Evolutionary conservation across 2,888 invertebrate species (phyloP).

Genomic region (Lepidochrysops patricia): DNA sequence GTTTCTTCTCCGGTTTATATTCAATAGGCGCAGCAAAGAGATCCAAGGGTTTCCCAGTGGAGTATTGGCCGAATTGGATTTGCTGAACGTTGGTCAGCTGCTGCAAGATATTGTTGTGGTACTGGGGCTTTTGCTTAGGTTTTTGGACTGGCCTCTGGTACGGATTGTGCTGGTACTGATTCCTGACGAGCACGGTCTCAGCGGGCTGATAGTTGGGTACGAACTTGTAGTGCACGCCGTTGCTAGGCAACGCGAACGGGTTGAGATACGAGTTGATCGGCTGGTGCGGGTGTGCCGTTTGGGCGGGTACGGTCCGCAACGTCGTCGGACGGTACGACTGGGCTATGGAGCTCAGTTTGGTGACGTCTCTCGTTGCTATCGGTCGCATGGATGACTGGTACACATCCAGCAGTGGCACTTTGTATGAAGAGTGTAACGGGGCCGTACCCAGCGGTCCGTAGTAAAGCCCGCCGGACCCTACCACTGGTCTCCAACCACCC

Average conservation of each 20-base stretch:
- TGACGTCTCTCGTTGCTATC: constrained; percentile 48
- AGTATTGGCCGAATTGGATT: constrained; percentile 54
- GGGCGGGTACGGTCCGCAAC: constrained; percentile 42
- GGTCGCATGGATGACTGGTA: constrained; percentile 60
- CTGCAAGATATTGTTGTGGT: constrained; percentile 50
- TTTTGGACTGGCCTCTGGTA: constrained; percentile 55
- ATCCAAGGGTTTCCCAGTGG: constrained; percentile 47
- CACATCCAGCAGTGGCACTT: constrained; percentile 48
- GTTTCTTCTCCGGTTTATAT: constrained; percentile 42
- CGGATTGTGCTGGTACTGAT: constrained; percentile 56
- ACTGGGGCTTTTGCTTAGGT: constrained; percentile 50
- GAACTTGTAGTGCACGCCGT: constrained; percentile 54
- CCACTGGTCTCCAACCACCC: constrained; percentile 77
- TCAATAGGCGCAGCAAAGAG: constrained; percentile 52
- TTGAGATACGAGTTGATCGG: constrained; percentile 65
- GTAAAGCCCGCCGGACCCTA: constrained; percentile 56
- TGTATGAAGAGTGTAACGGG: constrained; percentile 56
- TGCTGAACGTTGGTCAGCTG: constrained; percentile 56
- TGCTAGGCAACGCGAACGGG: constrained; percentile 53
- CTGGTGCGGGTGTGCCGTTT: constrained; percentile 47
- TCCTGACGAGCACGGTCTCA: constrained; percentile 53
- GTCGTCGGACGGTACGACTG: constrained; percentile 67
- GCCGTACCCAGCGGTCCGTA: constrained; percentile 50
- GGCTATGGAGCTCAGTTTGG: constrained; percentile 62
- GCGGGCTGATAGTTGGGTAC: constrained; percentile 51